phyloP scores from a whole-genome alignment of 2,113 vertebrate species.

The Hepsetus odoe region DNA sequence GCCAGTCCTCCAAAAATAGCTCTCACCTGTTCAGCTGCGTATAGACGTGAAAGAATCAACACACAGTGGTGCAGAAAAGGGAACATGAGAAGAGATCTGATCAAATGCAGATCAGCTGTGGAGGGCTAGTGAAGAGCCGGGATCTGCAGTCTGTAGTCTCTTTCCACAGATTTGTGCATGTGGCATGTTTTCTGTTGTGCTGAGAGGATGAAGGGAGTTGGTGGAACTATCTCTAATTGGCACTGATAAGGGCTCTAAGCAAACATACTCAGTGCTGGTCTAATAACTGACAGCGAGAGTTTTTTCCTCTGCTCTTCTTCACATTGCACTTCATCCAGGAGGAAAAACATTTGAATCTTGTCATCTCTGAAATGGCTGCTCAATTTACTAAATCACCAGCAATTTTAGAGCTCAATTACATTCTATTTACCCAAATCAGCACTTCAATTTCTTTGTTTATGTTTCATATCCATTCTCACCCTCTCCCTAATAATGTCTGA shows the following conservation, averaged over 20 bases:
- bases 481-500: constrained; percentile 43
- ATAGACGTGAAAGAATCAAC: constrained; percentile 24
- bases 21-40: constrained; percentile 50
- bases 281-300: constrained; percentile 7
- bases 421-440: constrained; percentile 63
- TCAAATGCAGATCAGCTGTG: constrained; percentile 62
- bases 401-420: constrained; percentile 71
- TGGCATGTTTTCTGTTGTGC: constrained; percentile 50
- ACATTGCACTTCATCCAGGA: constrained; percentile 29
- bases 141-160: constrained; percentile 53
- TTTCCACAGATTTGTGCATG: constrained; percentile 56
- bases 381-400: constrained; percentile 55
- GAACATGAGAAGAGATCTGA: constrained; percentile 51
- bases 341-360: constrained; percentile 35
- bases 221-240: constrained; percentile 58
- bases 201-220: constrained; percentile 57
- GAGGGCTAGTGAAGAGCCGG: constrained; percentile 62
- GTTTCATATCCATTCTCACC: constrained; percentile 60
- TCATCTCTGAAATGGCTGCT: constrained; percentile 42
- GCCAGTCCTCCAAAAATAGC: constrained; percentile 58
- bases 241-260: constrained; percentile 61
- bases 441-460: constrained; percentile 62
- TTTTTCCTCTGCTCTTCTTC: background rate
- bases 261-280: constrained; percentile 38
- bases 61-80: constrained; percentile 25